Conservation (phyloP, 2,113 vertebrate species). For the Anoura caudifer region DNA sequence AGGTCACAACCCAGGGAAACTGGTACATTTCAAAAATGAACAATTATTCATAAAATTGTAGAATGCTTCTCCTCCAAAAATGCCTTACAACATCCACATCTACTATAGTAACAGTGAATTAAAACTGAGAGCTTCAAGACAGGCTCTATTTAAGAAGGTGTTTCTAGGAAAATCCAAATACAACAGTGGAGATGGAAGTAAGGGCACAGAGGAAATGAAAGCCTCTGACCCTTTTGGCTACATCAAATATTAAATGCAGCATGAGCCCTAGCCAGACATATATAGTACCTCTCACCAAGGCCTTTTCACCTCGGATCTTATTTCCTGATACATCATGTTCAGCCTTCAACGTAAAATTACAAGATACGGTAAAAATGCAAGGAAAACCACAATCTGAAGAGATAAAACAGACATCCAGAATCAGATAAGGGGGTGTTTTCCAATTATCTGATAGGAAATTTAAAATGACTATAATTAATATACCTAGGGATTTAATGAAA, state of each 20-base stretch:
- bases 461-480: neutral
- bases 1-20: neutral
- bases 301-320: neutral
- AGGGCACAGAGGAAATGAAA: neutral
- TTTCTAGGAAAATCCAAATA: neutral
- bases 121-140: neutral
- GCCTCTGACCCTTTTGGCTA: neutral
- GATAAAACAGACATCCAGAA: neutral
- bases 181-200: neutral
- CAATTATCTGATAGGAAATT: neutral
- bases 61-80: neutral
- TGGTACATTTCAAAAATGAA: neutral
- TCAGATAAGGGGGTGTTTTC: neutral
- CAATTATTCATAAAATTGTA: neutral
- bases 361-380: neutral
- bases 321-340: neutral
- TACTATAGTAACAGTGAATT: neutral
- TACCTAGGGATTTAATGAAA: neutral
- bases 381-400: neutral
- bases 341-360: neutral
- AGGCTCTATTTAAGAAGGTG: neutral
- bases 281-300: neutral
- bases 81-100: neutral
- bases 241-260: neutral
- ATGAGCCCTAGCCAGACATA: neutral